phyloP scores from a whole-genome alignment of 2,888 invertebrate species.

The Marasmarcha lunaedactyla region DNA sequence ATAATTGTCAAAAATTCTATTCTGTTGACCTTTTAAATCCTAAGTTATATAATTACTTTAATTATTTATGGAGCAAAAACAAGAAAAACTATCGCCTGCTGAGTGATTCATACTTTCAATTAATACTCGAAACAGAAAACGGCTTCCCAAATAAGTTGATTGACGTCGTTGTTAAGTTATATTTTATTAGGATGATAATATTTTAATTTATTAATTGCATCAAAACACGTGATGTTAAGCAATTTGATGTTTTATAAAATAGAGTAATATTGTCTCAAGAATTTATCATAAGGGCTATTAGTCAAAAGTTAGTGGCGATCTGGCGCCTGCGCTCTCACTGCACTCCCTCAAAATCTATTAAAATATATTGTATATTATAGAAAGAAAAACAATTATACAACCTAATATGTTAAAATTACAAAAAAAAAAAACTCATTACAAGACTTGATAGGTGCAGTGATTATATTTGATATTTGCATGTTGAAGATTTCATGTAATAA shows the following conservation, averaged over 20 bases:
- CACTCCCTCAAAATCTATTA: constrained; percentile 33
- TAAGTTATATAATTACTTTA: background rate
- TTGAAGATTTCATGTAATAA: too few species aligned
- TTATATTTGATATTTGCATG: too few species aligned
- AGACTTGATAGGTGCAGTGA: too few species aligned
- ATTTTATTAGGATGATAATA: constrained; percentile 3
- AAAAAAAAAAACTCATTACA: too few species aligned
- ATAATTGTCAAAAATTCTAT: too few species aligned
- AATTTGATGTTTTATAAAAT: constrained; percentile 45
- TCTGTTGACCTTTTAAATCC: background rate
- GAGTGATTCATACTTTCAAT: constrained; percentile 29
- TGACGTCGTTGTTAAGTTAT: constrained; percentile 29
- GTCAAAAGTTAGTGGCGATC: constrained; percentile 51
- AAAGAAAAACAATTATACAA: too few species aligned
- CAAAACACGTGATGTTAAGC: constrained; percentile 26
- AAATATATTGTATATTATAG: too few species aligned
- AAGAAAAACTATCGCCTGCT: constrained; percentile 28
- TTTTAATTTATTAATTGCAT: constrained; percentile 55
- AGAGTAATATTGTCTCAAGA: constrained; percentile 64
- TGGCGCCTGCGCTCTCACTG: constrained; percentile 24
- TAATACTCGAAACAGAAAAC: constrained; percentile 28
- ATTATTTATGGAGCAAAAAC: constrained; percentile 1
- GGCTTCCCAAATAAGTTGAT: constrained; percentile 45
- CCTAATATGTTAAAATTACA: too few species aligned
- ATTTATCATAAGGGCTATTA: constrained; percentile 60